Conservation (phyloP, 2,888 invertebrate species). For the Phorcus lineatus region DNA sequence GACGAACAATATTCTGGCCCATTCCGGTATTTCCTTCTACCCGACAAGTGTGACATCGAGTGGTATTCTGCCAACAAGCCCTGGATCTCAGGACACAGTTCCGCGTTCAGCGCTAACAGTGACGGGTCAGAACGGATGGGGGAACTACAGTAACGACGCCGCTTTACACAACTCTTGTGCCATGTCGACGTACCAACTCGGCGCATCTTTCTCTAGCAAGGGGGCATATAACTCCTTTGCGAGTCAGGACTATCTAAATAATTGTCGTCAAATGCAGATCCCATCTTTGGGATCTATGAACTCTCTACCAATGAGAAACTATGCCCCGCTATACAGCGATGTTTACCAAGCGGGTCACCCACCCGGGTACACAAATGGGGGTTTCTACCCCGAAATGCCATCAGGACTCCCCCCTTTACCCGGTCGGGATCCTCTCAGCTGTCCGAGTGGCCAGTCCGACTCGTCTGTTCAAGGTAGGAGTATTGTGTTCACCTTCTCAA, state of each 20-base stretch:
- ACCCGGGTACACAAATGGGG: conserved; percentile 66
- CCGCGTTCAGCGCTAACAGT: conserved; percentile 60
- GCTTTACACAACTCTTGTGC: conserved; percentile 67
- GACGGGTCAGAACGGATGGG: conserved; percentile 66
- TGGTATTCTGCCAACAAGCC: conserved; percentile 60
- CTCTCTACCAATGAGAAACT: conserved; percentile 66
- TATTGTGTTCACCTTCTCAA: background rate
- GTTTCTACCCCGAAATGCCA: conserved; percentile 68
- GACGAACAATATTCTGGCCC: conserved; percentile 64
- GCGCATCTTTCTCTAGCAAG: conserved; percentile 65
- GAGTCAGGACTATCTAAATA: conserved; percentile 65
- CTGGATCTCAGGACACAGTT: conserved; percentile 60
- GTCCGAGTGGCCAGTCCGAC: conserved; percentile 64
- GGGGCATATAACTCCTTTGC: conserved; percentile 65
- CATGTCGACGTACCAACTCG: conserved; percentile 67
- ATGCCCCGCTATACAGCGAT: conserved; percentile 67
- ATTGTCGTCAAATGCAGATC: conserved; percentile 69
- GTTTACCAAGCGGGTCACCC: conserved; percentile 68
- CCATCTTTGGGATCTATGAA: conserved; percentile 66
- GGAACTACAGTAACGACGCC: conserved; percentile 62
- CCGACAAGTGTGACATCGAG: conserved; percentile 60
- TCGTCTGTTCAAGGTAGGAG: conserved; percentile 62
- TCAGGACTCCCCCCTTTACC: conserved; percentile 67
- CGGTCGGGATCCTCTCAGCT: conserved; percentile 63
- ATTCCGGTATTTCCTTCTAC: conserved; percentile 63